phyloP scores from a whole-genome alignment of 2,888 invertebrate genomes.

The Hyles lineata region DNA sequence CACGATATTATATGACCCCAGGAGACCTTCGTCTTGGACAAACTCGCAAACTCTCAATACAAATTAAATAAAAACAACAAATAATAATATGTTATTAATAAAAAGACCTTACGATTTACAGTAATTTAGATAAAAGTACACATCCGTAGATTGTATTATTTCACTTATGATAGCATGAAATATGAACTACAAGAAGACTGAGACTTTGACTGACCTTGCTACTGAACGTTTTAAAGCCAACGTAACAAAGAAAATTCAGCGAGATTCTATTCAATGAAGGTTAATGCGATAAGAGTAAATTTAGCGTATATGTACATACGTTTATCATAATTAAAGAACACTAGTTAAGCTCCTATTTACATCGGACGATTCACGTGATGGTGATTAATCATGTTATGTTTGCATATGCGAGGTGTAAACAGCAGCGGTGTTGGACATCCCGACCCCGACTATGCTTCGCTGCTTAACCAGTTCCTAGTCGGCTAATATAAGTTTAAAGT shows the following conservation, averaged over 20 bases:
- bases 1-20: conserved; percentile 31
- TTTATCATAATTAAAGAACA: conserved; percentile 39
- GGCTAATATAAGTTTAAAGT: conserved; percentile 57
- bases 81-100: not conserved
- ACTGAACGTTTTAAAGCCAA: not conserved
- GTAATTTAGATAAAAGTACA: not conserved
- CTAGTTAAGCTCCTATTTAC: conserved; percentile 54
- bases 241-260: not conserved
- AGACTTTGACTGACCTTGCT: not conserved
- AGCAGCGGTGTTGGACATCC: conserved; percentile 29
- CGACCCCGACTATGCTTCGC: not conserved
- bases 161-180: not conserved
- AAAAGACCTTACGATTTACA: not conserved
- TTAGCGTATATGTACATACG: conserved; percentile 18
- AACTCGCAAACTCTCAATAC: not conserved
- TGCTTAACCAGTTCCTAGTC: not conserved
- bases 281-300: conserved; percentile 27
- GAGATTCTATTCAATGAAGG: conserved; percentile 19
- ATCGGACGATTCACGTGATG: conserved; percentile 47
- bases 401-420: conserved; percentile 39
- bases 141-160: not conserved
- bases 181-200: not conserved
- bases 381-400: conserved; percentile 56
- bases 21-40: no score
- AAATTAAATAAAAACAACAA: not conserved